These are phyloP conservation scores for Callitettix versicolor DNA, from an alignment of 1,140 invertebrate genomes.

Conservation along the genomic window DNA sequence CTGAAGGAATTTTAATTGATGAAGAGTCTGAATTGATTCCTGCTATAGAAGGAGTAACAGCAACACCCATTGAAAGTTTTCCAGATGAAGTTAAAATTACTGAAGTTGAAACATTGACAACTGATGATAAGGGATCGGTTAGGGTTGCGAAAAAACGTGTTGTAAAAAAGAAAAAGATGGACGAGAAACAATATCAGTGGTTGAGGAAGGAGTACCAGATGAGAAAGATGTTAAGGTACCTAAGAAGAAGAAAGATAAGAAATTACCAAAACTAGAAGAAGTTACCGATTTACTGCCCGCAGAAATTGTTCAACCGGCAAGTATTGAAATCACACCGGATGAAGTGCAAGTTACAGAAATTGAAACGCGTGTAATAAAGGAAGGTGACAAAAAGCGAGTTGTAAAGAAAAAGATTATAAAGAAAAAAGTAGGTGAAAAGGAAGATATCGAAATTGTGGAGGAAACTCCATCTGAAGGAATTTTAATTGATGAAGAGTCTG, in stretches of 20 bases:
- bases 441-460: conserved; percentile 9
- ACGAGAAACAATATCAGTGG: conserved; percentile 8
- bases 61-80: too few species aligned
- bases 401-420: conserved; percentile 27
- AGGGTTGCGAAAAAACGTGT: conserved; percentile 32
- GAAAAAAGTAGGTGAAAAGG: conserved; percentile 18
- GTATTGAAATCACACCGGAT: conserved; percentile 22
- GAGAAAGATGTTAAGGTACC: background rate
- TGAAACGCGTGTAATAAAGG: conserved; percentile 8
- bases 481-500: conserved; percentile 13
- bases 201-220: background rate
- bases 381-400: conserved; percentile 21
- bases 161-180: conserved; percentile 19
- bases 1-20: too few species aligned
- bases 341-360: conserved; percentile 26
- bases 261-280: conserved; percentile 5
- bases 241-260: background rate
- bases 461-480: conserved; percentile 13
- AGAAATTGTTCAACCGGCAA: background rate
- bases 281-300: background rate
- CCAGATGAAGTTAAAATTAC: too few species aligned
- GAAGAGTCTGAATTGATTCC: too few species aligned
- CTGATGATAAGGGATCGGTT: conserved; percentile 20
- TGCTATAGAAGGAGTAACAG: too few species aligned
- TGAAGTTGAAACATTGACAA: conserved; percentile 25